These are phyloP conservation scores for Aphelenchoides fujianensis DNA, from an alignment of 1,140 invertebrate genomes.

Conservation along the genomic window DNA sequence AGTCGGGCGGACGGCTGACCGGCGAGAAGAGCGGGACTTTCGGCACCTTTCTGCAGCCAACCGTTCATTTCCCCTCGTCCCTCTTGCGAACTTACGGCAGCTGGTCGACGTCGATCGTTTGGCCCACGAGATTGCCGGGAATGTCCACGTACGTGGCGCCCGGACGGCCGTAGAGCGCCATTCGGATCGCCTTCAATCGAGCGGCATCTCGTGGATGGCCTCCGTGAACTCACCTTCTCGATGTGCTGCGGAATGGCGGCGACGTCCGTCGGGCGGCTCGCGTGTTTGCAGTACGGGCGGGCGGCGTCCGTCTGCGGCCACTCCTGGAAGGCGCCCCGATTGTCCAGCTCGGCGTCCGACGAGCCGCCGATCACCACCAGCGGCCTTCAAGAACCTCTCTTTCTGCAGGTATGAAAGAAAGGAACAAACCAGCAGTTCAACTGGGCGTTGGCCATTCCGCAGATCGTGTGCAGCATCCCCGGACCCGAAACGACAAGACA, in stretches of 20 bases:
- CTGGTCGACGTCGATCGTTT: constrained; percentile 63
- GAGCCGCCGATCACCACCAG: constrained; percentile 84
- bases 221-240: constrained; percentile 75
- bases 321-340: constrained; percentile 90
- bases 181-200: constrained; percentile 76
- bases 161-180: constrained; percentile 80
- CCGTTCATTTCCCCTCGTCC: too few species aligned
- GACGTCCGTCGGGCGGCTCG: constrained; percentile 77
- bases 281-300: constrained; percentile 82
- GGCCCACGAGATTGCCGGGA: constrained; percentile 75
- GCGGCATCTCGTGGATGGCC: constrained; percentile 14
- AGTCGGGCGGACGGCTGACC: constrained; percentile 70
- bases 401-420: too few species aligned
- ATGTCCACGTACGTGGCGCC: constrained; percentile 83
- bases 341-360: constrained; percentile 83
- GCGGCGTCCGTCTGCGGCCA: constrained; percentile 80
- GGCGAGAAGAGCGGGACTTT: constrained; percentile 68
- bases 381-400: constrained; percentile 71
- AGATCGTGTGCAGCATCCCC: constrained; percentile 83
- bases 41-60: constrained; percentile 17
- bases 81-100: constrained; percentile 60
- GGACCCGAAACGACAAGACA: constrained; percentile 90
- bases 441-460: constrained; percentile 90
- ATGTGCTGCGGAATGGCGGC: constrained; percentile 81
- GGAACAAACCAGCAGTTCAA: constrained; percentile 82